Conservation (phyloP, 2,888 invertebrate species). For the Hybos culiciformis region DNA sequence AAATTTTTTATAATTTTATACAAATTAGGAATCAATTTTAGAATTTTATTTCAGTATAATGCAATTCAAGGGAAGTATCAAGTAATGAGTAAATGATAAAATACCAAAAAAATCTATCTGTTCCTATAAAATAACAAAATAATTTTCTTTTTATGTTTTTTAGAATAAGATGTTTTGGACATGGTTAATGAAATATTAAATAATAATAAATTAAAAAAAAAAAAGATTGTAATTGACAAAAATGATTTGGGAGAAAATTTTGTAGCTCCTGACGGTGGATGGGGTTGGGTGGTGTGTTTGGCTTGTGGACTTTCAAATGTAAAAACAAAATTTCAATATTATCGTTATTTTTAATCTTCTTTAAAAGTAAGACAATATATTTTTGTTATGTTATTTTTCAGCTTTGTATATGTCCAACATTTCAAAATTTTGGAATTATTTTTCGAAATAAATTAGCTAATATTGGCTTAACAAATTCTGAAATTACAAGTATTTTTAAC, state of each 20-base stretch:
- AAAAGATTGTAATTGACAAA: too few relatives aligned
- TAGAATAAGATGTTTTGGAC: too few relatives aligned
- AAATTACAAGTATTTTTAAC: slow-evolving; percentile 58
- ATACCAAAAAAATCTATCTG: too few relatives aligned
- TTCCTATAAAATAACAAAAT: too few relatives aligned
- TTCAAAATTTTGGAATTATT: slow-evolving; percentile 53
- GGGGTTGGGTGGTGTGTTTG: slow-evolving; percentile 57
- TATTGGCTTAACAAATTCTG: slow-evolving; percentile 47
- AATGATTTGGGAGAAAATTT: slow-evolving; percentile 40
- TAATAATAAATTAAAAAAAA: too few relatives aligned
- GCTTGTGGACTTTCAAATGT: slow-evolving; percentile 62
- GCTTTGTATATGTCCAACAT: slow-evolving; percentile 37
- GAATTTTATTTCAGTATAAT: too few relatives aligned
- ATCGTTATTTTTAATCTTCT: not conserved
- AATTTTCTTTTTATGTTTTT: too few relatives aligned
- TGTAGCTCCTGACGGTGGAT: slow-evolving; percentile 60
- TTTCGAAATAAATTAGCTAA: slow-evolving; percentile 47
- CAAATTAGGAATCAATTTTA: too few relatives aligned
- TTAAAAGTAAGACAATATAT: slow-evolving; percentile 7
- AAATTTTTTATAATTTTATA: too few relatives aligned
- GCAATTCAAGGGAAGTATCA: too few relatives aligned
- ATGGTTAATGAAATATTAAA: too few relatives aligned
- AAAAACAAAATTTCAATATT: slow-evolving; percentile 33
- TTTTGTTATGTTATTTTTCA: not conserved
- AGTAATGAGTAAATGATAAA: too few relatives aligned